phyloP scores from a whole-genome alignment of 2,113 vertebrate genomes.

The Zosterops lateralis region DNA sequence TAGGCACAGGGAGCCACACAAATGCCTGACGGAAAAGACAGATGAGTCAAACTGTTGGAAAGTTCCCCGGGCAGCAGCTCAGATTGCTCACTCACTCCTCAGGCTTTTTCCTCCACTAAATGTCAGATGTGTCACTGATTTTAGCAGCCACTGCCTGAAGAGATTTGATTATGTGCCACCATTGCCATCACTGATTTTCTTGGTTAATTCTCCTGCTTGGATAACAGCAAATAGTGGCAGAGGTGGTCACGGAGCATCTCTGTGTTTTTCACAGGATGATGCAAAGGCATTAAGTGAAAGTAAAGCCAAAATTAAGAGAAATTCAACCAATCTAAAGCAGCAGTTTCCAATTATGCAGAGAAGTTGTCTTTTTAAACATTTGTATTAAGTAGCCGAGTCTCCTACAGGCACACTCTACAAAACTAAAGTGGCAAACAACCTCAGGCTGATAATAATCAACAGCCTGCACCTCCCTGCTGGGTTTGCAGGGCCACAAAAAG shows the following conservation, averaged over 20 bases:
- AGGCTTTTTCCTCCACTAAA: background rate
- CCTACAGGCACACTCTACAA: background rate
- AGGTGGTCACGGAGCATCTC: background rate
- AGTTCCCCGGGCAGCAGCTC: slow-evolving; percentile 27
- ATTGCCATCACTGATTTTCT: background rate
- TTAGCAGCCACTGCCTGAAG: background rate
- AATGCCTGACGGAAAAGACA: slow-evolving; percentile 9
- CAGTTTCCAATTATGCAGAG: background rate
- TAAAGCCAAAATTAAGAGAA: background rate
- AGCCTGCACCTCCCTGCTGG: background rate
- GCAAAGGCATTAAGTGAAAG: background rate
- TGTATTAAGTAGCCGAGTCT: background rate
- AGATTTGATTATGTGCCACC: slow-evolving; percentile 5
- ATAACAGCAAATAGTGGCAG: background rate
- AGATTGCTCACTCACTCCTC: background rate
- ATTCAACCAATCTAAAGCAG: background rate
- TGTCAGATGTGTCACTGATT: background rate
- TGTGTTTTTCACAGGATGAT: background rate
- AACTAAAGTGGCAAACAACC: background rate
- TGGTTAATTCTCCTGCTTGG: background rate
- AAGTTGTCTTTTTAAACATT: background rate
- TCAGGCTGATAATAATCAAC: background rate
- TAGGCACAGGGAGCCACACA: slow-evolving; percentile 5
- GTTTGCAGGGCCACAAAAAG: slow-evolving; percentile 61
- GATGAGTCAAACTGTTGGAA: slow-evolving; percentile 46